Evolutionary conservation across 2,888 invertebrate genomes (phyloP).

Genomic region (Serripes groenlandicus): DNA sequence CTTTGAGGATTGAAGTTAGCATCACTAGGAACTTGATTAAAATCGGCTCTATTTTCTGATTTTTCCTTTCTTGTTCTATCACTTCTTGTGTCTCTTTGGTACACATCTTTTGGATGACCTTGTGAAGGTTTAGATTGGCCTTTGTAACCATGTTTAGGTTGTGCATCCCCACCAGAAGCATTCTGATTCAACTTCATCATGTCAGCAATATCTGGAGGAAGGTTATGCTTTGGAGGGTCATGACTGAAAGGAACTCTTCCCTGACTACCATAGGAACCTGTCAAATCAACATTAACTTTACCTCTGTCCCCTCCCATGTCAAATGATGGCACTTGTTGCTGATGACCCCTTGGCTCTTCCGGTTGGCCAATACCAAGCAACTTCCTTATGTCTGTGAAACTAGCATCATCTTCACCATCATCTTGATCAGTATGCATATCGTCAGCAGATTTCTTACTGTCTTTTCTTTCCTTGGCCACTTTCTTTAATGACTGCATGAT

Average conservation of each 20-base stretch:
- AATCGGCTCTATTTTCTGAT: no score
- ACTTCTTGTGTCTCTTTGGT: no score
- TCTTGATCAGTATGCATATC: no score
- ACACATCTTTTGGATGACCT: no score
- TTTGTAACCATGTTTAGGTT: background rate
- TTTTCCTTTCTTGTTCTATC: no score
- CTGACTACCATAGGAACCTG: background rate
- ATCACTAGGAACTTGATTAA: no score
- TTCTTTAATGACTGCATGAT: no score
- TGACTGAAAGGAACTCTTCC: background rate
- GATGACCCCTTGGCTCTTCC: background rate
- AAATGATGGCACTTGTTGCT: background rate
- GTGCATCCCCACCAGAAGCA: background rate
- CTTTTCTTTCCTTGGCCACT: no score
- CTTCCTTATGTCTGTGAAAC: no score
- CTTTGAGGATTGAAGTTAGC: no score
- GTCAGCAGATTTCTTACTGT: no score
- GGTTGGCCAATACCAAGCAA: background rate
- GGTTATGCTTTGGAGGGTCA: background rate
- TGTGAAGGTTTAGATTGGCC: background rate
- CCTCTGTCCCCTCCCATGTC: background rate
- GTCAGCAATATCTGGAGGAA: background rate
- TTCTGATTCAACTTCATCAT: background rate
- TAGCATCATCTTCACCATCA: no score
- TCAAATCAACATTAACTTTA: background rate